Evolutionary conservation across 2,113 vertebrate species (phyloP).

Genomic region (Donacobius atricapilla): DNA sequence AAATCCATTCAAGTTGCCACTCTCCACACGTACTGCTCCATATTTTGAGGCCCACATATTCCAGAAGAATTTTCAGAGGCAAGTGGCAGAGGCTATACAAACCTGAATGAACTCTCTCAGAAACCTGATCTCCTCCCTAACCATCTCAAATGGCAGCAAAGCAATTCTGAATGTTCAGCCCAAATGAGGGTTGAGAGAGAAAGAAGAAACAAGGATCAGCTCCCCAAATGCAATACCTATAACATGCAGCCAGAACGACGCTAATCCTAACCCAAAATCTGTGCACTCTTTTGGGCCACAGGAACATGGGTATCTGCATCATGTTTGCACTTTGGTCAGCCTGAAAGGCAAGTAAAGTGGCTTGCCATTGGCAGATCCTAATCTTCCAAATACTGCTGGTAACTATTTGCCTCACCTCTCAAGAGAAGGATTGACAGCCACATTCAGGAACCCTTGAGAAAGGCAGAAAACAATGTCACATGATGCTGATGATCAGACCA

Average conservation of each 20-base stretch:
- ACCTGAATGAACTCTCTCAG: not conserved
- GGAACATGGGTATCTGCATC: not conserved
- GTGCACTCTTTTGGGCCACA: not conserved
- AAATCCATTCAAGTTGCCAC: not conserved
- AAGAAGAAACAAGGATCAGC: not conserved
- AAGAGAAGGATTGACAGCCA: not conserved
- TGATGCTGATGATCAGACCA: not conserved
- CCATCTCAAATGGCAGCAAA: not conserved
- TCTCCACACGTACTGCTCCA: rapidly evolving
- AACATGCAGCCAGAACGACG: rapidly evolving
- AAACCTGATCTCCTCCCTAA: not conserved
- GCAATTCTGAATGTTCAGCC: not conserved
- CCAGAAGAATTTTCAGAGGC: not conserved
- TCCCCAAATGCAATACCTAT: not conserved
- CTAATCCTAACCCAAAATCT: not conserved
- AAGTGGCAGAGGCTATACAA: not conserved
- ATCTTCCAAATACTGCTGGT: not conserved
- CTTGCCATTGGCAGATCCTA: not conserved
- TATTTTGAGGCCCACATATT: not conserved
- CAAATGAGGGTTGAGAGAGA: not conserved
- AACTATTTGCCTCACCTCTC: not conserved
- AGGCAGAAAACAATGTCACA: not conserved
- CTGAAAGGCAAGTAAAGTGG: not conserved
- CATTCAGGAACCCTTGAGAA: not conserved
- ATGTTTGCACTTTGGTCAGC: not conserved